These are phyloP conservation scores for Silurus lanzhouensis DNA, from an alignment of 2,797 vertebrate species.

Conservation along the genomic window DNA sequence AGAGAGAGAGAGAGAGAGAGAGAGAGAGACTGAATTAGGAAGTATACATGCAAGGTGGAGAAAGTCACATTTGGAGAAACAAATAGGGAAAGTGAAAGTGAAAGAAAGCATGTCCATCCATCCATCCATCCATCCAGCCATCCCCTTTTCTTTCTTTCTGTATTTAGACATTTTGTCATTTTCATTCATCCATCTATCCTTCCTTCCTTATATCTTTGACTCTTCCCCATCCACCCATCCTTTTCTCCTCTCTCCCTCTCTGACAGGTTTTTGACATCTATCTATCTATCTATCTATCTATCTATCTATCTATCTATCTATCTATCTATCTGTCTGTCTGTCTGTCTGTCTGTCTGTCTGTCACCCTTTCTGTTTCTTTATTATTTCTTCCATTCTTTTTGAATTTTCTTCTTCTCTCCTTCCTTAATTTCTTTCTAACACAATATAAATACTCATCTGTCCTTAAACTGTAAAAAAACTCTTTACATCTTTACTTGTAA, in stretches of 20 bases:
- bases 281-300: background rate
- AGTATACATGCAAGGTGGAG: background rate
- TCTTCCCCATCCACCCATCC: background rate
- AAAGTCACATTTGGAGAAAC: background rate
- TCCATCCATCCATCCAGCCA: no score
- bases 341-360: background rate
- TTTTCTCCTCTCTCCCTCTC: background rate
- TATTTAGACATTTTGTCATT: no score
- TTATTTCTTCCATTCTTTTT: background rate
- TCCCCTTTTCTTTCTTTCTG: background rate
- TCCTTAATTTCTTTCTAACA: no score
- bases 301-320: no score
- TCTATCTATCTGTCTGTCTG: no score
- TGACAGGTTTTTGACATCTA: background rate
- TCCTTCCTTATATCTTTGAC: background rate
- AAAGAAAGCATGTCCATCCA: no score
- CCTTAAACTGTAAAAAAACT: background rate
- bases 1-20: background rate
- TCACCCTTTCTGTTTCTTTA: background rate
- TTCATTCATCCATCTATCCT: background rate
- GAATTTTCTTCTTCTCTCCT: background rate
- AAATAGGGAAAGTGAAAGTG: background rate
- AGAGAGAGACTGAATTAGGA: no score
- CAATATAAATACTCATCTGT: background rate
- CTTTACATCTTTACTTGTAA: no score